Percentiles rank a stretch among this genome's conserved stretches.
Conservation (phyloP, 2,797 vertebrate genomes). For the Rhabdophis nuchalis region DNA sequence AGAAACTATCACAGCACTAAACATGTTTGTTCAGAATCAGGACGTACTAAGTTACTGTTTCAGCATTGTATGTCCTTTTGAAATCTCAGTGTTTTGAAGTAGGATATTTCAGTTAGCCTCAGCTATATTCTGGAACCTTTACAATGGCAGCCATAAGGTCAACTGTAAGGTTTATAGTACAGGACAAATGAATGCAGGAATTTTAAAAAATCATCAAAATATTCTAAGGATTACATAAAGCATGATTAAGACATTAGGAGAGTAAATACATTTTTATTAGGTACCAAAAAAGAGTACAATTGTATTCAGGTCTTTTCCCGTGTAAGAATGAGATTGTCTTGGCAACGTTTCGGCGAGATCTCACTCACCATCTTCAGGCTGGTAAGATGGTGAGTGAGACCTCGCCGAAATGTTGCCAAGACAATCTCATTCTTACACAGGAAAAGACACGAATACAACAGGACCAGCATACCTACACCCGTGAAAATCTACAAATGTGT, state of each 20-base stretch:
- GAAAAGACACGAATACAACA: too few species aligned
- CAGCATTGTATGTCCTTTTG: not conserved
- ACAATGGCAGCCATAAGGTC: not conserved
- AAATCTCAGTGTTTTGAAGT: not conserved
- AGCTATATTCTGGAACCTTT: not conserved
- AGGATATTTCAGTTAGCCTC: not conserved
- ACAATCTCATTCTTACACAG: too few species aligned
- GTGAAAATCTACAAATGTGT: too few species aligned
- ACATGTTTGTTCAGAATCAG: not conserved
- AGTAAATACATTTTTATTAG: not conserved
- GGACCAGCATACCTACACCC: too few species aligned
- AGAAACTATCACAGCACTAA: not conserved
- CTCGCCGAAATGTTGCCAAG: too few species aligned
- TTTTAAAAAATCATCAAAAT: too few species aligned
- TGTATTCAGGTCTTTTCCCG: too few species aligned
- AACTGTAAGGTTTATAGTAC: not conserved
- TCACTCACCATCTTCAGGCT: too few species aligned
- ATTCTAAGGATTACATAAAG: not conserved
- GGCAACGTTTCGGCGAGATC: too few species aligned
- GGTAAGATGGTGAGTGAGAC: too few species aligned
- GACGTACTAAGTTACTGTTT: not conserved
- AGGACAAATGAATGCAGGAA: not conserved
- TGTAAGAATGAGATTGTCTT: too few species aligned
- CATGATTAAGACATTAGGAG: not conserved
- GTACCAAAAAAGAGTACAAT: not conserved